Base-by-base conservation (phyloP, 2,113 vertebrate genomes). In the Ceyx melanurus region DNA sequence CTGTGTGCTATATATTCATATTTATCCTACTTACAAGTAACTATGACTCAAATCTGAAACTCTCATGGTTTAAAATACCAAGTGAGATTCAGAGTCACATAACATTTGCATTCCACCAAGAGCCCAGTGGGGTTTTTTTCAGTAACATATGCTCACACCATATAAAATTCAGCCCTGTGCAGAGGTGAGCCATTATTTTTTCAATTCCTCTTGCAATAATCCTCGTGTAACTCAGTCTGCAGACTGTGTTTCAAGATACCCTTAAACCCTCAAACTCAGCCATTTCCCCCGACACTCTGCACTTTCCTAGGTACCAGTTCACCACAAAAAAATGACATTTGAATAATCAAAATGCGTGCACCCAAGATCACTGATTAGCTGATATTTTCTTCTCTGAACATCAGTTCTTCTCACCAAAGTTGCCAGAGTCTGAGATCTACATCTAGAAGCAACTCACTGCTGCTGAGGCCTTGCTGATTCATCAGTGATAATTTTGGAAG, bases 21-120 rank as follows among this genome's bases (percentile, higher is more conserved):
- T 18, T 42, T 16, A 7, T 62, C 35, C 51, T 85, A 73, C 46
- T 90, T 72, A 35, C 29, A 40, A 70, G 67, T 82, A 85, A 76
- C 3, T 45, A 33, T 87, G 90, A 94, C 86, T 96, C 93, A 95
- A 65, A 90, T 56, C 89, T 82, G 90, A 94, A 96, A 92, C 74
- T 89, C 42, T 61, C 28, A 37, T 56, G 43, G 71, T 87, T 96
- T 86, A 89, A 93, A 94, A 95, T 70, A 92, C 54, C 23, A 89
- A 84, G 70, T 33, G 70, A 91, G 66, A 92, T 73, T 93, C 86
- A 74, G 82, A 86, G 67, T 76, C 91, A 89, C 51, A 25, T 26
- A 82, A 58, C 65, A 66, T 80, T 82, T 92, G 82, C 0, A 0
- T 93, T 86, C 72, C 60, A 85, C 43, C 40, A 89, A 28, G 23